Evolutionary conservation across 2,797 vertebrate species (phyloP).

Genomic region (Miopithecus talapoin): DNA sequence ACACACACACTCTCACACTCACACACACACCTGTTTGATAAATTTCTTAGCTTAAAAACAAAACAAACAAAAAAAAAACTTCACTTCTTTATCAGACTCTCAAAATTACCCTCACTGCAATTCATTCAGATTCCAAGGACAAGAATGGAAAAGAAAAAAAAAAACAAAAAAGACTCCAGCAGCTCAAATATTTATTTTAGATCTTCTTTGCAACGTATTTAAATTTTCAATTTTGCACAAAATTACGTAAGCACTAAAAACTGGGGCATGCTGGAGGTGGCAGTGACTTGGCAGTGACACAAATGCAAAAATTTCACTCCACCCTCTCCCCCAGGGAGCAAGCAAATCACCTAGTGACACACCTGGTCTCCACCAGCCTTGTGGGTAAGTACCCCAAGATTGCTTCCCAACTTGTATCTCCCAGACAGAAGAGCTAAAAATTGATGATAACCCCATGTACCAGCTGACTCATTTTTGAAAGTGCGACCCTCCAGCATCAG

Average conservation of each 20-base stretch:
- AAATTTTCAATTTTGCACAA: neutral
- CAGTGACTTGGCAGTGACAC: slow-evolving; percentile 42
- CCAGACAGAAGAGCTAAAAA: slow-evolving; percentile 63
- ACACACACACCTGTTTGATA: neutral
- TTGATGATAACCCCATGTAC: slow-evolving; percentile 44
- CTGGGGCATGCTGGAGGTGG: neutral
- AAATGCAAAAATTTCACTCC: slow-evolving; percentile 53
- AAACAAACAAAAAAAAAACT: neutral
- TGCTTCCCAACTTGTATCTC: slow-evolving; percentile 48
- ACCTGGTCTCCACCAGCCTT: slow-evolving; percentile 48
- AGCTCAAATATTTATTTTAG: slow-evolving; percentile 1
- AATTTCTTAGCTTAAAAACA: neutral
- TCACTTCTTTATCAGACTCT: neutral
- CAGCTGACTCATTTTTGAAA: slow-evolving; percentile 59
- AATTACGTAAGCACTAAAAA: slow-evolving; percentile 9
- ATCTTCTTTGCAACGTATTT: neutral
- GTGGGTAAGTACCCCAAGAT: slow-evolving; percentile 52
- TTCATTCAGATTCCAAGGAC: slow-evolving; percentile 31
- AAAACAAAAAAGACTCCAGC: neutral
- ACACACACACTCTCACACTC: no score
- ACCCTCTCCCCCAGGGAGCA: slow-evolving; percentile 55
- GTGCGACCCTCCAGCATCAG: slow-evolving; percentile 45
- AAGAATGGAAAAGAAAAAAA: neutral
- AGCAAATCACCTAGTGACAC: slow-evolving; percentile 51
- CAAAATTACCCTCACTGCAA: neutral